Base-by-base conservation (phyloP, 2,113 vertebrate species). In the Galbula dea region DNA sequence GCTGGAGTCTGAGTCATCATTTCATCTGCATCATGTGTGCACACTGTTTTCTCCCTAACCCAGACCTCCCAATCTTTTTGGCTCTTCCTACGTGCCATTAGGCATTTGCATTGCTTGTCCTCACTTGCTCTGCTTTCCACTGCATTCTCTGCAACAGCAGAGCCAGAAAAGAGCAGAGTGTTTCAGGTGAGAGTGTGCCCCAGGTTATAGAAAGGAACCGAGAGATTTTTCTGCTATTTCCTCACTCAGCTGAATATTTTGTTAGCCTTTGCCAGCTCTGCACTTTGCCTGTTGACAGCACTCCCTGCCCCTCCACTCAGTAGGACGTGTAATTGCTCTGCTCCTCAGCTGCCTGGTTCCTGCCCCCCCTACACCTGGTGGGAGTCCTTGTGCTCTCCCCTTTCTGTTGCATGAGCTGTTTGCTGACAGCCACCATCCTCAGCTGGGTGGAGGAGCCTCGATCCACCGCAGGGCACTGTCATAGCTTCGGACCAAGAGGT, bases 1-100 rank as follows among this genome's bases (percentile, higher is more conserved):
- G 83, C 51, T 86, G 1, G 5, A 41, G 26, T 58, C 86, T 95
- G 80, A 96, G 66, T 95, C 94, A 90, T 83, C 61, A 55, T 75
- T 96, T 83, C 36, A 72, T 19, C 86, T 86, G 19, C 34, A 78
- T 72, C 36, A 15, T 45, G 41, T 75, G 34, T 49, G 69, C 54
- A 77, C 46, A 36, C 11, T 49, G 8, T 80, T 61, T 92, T 88
- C 88, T 90, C 26, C 57, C 36, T 71, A 90, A n/a, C 36, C 39
- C 76, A 83, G 21, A 39, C 36, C 11, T 54, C 37, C 61, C 69
- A 45, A 18, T 68, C 45, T 82, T 67, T 77, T 83, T 57, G 61
- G n/a, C 72, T 76, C 45, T 73, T 91, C 72, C 63, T 86, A 24
- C 0, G 0, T 92, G 49, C 52, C 69, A 43, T 88, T 93, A 90